phyloP scores from a whole-genome alignment of 2,797 vertebrate species.

The Melanotaenia pygmaea region DNA sequence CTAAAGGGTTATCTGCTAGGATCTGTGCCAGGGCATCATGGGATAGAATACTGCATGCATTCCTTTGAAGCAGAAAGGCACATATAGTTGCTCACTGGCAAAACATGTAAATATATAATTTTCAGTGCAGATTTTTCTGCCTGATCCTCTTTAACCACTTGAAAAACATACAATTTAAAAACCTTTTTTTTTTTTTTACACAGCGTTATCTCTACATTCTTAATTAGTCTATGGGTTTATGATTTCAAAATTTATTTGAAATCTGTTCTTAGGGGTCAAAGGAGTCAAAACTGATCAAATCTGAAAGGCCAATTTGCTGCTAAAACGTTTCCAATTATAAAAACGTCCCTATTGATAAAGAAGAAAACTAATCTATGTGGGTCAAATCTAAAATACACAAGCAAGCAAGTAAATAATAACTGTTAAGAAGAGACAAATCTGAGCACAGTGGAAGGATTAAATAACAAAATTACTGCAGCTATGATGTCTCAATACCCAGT shows the following conservation, averaged over 20 bases:
- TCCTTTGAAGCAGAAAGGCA: constrained; percentile 58
- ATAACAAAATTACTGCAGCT: constrained; percentile 8
- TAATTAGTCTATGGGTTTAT: background rate
- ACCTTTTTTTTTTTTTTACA: background rate
- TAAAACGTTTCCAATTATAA: background rate
- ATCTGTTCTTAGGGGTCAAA: background rate
- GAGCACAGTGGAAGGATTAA: background rate
- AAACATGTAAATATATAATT: background rate
- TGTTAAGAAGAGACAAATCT: background rate
- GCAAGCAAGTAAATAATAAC: background rate
- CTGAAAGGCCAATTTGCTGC: background rate
- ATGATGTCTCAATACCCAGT: constrained; percentile 44
- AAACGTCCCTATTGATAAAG: background rate
- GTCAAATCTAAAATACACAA: background rate
- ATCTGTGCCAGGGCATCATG: constrained; percentile 74
- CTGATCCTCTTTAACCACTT: background rate
- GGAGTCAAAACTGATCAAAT: background rate
- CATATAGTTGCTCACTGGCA: background rate
- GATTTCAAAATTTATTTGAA: background rate
- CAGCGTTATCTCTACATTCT: background rate
- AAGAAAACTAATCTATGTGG: background rate
- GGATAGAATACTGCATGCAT: constrained; percentile 25
- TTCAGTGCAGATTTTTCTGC: background rate
- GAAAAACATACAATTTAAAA: background rate
- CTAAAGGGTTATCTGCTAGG: constrained; percentile 49